phyloP scores from a whole-genome alignment of 1,140 invertebrate genomes.

The Megalopta genalis region DNA sequence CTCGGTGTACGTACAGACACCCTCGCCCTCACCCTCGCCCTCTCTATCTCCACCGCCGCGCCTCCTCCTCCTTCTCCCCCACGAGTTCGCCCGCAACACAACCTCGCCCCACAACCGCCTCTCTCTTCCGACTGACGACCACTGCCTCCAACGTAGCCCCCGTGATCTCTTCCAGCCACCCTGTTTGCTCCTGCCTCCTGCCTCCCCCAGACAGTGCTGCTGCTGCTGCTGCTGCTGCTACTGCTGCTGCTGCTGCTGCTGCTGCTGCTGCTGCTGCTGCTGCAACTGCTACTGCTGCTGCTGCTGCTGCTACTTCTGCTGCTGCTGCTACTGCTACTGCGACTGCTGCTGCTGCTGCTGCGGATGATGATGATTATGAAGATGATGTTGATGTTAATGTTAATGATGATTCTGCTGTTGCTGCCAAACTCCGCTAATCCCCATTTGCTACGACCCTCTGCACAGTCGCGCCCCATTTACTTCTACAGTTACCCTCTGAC shows the following conservation, averaged over 20 bases:
- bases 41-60: background rate
- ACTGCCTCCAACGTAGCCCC: conserved; percentile 29
- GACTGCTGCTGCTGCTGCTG: too few species aligned
- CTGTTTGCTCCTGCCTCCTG: background rate
- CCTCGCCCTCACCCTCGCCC: conserved; percentile 50
- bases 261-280: too few species aligned
- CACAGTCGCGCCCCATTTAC: too few species aligned
- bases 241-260: too few species aligned
- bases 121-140: conserved; percentile 53
- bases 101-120: conserved; percentile 63
- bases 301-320: too few species aligned
- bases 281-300: conserved; percentile 22
- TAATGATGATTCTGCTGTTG: conserved; percentile 7
- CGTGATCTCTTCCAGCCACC: conserved; percentile 22
- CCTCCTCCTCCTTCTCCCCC: conserved; percentile 50
- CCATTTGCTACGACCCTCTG: too few species aligned
- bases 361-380: too few species aligned
- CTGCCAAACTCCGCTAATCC: too few species aligned
- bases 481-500: too few species aligned
- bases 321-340: too few species aligned
- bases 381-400: too few species aligned
- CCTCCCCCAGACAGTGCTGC: conserved; percentile 24
- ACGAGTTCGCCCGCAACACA: conserved; percentile 52
- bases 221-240: background rate
- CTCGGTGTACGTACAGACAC: conserved; percentile 70